Base-by-base conservation (phyloP, 2,113 vertebrate species). In the Gadus macrocephalus region DNA sequence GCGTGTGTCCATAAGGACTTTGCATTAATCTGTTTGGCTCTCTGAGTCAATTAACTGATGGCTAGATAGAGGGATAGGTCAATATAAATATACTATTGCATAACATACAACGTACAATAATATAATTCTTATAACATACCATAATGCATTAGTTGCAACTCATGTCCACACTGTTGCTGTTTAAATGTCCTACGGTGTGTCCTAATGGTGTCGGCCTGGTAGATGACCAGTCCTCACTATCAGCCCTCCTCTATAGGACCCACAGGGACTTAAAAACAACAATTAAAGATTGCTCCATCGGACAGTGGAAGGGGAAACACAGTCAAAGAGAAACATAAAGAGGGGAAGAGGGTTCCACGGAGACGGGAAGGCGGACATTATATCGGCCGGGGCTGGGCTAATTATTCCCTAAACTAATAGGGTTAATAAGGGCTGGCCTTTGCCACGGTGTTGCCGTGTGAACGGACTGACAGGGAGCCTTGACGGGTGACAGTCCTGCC, bases 401-500 rank as follows among this genome's bases (percentile, higher is more conserved):
- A 90, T 90, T 88, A 89, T 86, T 88, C 85, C 42, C 85, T 79
- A 82, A 81, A 78, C 79, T 81, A 76, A 78, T 58, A 65, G 78
- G 88, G 86, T 89, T 87, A 84, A 78, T 75, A 85, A 79, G 79
- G 81, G 78, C 76, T 75, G 83, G 72, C 77, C 83, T 79, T 69
- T 73, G 80, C 79, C 88, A 79, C 75, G 81, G 78, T 84, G 78
- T 70, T 80, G 42, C 80, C 78, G 73, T 78, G 78, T 68, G 83
- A 86, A 62, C 77, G 49, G 81, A 64, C 72, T 82, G 87, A 89
- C 83, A 72, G 83, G 84, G 77, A 78, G 86, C 81, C 71, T 35
- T 76, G 78, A 81, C 82, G 87, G 80, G 84, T 90, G 85, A 89
- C 84, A 82, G 86, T 83, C 80, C 81, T 83, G 83, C 87, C 89